A percentile compares a stretch with the other conserved stretches of the same genome.
These are phyloP conservation scores for Orthosia gracilis DNA, from an alignment of 2,888 invertebrate species.

Conservation along the genomic window DNA sequence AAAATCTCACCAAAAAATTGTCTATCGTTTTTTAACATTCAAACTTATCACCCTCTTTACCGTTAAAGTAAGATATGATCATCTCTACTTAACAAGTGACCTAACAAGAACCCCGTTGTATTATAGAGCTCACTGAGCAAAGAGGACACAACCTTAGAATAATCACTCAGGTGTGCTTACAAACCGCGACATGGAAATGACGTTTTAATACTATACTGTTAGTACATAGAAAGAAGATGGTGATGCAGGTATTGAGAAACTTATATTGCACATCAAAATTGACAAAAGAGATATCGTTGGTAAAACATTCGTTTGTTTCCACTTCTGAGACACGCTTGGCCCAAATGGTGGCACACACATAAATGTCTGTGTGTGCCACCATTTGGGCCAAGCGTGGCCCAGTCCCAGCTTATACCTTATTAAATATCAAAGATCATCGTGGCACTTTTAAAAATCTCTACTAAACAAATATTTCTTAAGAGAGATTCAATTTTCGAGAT, in stretches of 20 bases:
- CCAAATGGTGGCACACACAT: too few species aligned
- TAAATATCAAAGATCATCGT: neutral
- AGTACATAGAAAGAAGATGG: slow-evolving; percentile 1
- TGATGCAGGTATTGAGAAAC: slow-evolving; percentile 16
- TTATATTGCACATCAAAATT: slow-evolving; percentile 17
- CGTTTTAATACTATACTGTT: slow-evolving; percentile 40
- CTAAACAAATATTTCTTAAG: neutral
- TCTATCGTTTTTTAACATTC: too few species aligned
- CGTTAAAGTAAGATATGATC: slow-evolving; percentile 19
- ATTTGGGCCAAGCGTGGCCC: neutral
- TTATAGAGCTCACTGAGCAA: slow-evolving; percentile 51
- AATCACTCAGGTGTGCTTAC: slow-evolving; percentile 31
- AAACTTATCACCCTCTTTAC: slow-evolving; percentile 1
- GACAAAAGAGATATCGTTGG: neutral
- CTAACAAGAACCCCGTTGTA: slow-evolving; percentile 33
- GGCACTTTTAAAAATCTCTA: neutral
- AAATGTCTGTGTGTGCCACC: too few species aligned
- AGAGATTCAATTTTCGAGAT: neutral
- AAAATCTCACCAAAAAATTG: neutral
- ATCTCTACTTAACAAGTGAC: neutral
- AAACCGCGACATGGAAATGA: slow-evolving; percentile 47
- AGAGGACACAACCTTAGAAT: slow-evolving; percentile 47
- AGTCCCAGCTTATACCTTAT: neutral
- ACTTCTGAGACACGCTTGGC: neutral
- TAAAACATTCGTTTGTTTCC: neutral